Evolutionary conservation across 2,113 vertebrate species (phyloP).

Genomic region (Solea solea): DNA sequence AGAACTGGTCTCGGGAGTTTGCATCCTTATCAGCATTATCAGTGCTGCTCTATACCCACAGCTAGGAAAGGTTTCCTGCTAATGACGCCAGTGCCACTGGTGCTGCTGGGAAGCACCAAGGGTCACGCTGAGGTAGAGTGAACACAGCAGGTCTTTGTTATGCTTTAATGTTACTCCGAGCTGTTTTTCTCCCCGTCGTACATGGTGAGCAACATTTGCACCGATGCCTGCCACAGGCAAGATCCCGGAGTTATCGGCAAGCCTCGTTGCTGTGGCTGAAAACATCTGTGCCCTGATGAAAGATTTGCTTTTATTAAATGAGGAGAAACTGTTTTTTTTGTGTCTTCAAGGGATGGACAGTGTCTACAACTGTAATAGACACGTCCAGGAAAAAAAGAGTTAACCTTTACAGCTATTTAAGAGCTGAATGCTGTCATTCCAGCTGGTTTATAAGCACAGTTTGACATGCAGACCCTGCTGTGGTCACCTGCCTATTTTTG

Average conservation of each 20-base stretch:
- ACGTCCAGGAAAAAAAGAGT: constrained; percentile 2
- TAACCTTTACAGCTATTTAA: constrained; percentile 20
- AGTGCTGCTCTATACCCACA: constrained; percentile 26
- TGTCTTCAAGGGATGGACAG: constrained; percentile 19
- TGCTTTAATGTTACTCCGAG: constrained; percentile 5
- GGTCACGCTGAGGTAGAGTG: constrained; percentile 35
- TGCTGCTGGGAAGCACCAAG: constrained; percentile 44
- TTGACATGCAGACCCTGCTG: constrained; percentile 4
- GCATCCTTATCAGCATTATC: constrained; percentile 57
- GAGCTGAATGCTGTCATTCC: constrained; percentile 1
- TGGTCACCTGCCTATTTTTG: not conserved
- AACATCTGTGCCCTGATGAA: constrained; percentile 38
- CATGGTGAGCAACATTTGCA: constrained; percentile 29
- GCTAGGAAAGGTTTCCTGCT: constrained; percentile 56
- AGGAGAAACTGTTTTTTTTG: not conserved
- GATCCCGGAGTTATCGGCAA: constrained; percentile 32
- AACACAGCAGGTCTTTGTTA: constrained; percentile 64
- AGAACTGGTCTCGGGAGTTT: constrained; percentile 38
- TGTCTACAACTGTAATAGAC: constrained; percentile 15
- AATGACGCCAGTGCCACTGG: constrained; percentile 33
- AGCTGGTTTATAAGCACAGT: constrained; percentile 1
- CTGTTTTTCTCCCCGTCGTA: constrained; percentile 36
- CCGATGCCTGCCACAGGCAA: constrained; percentile 3
- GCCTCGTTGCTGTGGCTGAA: constrained; percentile 39
- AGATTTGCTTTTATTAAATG: constrained; percentile 37